These are phyloP conservation scores for Ceratotherium simum DNA, from an alignment of 2,113 vertebrate species.

Conservation along the genomic window DNA sequence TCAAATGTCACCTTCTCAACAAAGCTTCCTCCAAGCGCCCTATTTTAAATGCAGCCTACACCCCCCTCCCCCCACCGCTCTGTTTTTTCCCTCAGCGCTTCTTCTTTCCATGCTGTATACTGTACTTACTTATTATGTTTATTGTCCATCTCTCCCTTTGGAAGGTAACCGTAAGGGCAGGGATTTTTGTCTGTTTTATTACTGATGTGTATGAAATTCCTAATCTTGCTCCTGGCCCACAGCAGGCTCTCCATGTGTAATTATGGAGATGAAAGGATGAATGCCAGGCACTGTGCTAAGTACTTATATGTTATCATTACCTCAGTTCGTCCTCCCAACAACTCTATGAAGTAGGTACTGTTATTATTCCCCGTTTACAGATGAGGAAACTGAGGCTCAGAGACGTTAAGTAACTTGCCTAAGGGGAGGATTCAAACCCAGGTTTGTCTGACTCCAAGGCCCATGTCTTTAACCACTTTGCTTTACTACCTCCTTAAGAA, in stretches of 20 bases:
- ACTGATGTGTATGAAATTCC: neutral
- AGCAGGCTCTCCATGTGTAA: neutral
- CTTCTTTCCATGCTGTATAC: neutral
- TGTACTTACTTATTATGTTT: neutral
- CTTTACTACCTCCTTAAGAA: constrained; percentile 34
- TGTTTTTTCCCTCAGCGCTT: neutral
- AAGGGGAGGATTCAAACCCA: neutral
- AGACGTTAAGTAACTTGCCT: neutral
- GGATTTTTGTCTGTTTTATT: neutral
- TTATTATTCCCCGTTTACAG: neutral
- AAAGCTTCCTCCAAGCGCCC: fast-evolving
- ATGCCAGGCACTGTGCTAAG: neutral
- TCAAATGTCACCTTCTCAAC: neutral
- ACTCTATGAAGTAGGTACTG: neutral
- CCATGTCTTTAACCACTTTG: neutral
- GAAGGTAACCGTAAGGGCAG: neutral
- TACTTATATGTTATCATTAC: neutral
- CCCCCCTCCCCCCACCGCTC: fast-evolving
- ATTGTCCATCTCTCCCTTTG: neutral
- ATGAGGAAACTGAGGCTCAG: constrained; percentile 8
- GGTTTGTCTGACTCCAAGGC: neutral
- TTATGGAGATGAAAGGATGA: neutral
- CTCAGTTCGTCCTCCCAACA: neutral
- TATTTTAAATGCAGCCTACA: neutral
- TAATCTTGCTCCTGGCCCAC: neutral